Conservation (phyloP, 2,797 vertebrate species). For the Argya squamiceps region DNA sequence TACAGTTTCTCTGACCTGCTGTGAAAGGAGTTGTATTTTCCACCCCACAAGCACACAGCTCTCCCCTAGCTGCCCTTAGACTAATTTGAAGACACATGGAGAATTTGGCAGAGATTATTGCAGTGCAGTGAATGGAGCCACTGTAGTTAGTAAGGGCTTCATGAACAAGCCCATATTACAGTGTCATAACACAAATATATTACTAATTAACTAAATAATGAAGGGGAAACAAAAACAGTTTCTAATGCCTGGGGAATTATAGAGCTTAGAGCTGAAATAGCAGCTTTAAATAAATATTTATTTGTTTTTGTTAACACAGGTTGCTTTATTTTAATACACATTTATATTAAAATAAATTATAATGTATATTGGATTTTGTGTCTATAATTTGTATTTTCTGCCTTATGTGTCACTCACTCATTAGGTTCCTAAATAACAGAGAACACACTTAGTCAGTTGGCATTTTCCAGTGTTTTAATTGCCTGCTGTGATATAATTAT, state of each 20-base stretch:
- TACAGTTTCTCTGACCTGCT: neutral
- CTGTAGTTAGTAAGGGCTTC: neutral
- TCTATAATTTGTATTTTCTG: slow-evolving; percentile 73
- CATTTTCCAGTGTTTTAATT: slow-evolving; percentile 89
- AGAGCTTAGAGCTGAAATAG: neutral
- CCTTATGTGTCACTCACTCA: slow-evolving; percentile 83
- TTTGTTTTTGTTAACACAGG: slow-evolving; percentile 20
- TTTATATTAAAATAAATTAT: slow-evolving; percentile 66
- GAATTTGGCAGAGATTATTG: slow-evolving; percentile 7
- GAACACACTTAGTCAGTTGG: slow-evolving; percentile 85
- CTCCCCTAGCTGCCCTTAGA: neutral
- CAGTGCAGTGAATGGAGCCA: neutral
- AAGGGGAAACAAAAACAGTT: slow-evolving; percentile 2
- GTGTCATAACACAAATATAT: slow-evolving; percentile 33
- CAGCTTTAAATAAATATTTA: slow-evolving; percentile 2
- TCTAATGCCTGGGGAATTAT: neutral
- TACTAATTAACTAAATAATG: slow-evolving; percentile 45
- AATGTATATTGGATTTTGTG: slow-evolving; percentile 58
- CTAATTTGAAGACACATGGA: neutral
- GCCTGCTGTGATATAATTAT: slow-evolving; percentile 91
- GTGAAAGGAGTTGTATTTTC: neutral
- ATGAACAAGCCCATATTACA: neutral
- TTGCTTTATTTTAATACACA: slow-evolving; percentile 42
- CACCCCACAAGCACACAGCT: neutral
- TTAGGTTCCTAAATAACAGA: slow-evolving; percentile 86